Evolutionary conservation across 2,113 vertebrate genomes (phyloP).

Genomic region (Chloropsis hardwickii): DNA sequence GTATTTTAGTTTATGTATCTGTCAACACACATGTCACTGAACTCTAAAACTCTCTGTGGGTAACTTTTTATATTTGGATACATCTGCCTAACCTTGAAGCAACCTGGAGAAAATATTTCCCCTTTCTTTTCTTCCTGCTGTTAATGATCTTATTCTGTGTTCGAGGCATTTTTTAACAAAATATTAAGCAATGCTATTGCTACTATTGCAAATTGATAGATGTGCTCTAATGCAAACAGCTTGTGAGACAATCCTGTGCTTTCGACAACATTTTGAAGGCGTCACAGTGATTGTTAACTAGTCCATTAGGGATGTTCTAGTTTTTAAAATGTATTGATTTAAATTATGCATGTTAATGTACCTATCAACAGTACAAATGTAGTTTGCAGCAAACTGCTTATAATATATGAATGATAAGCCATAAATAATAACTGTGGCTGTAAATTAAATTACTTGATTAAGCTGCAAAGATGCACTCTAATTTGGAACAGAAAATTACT

Average conservation of each 20-base stretch:
- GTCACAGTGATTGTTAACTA: not conserved
- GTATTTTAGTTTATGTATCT: not conserved
- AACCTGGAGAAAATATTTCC: not conserved
- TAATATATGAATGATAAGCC: conserved; percentile 33
- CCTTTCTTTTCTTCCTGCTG: not conserved
- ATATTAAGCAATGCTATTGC: not conserved
- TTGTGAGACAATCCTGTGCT: not conserved
- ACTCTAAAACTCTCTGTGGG: not conserved
- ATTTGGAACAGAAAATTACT: conserved; percentile 47
- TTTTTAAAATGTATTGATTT: conserved; percentile 4
- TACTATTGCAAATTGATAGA: not conserved
- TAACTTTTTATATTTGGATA: not conserved
- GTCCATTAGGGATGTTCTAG: not conserved
- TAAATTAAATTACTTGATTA: conserved; percentile 54
- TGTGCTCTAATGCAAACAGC: not conserved
- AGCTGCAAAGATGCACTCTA: conserved; percentile 7
- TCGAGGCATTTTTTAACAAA: not conserved
- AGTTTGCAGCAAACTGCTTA: not conserved
- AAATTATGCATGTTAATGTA: conserved; percentile 39
- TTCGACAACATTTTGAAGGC: not conserved
- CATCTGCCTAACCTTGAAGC: not conserved
- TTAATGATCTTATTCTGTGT: not conserved
- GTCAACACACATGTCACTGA: not conserved
- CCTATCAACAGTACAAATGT: conserved; percentile 23
- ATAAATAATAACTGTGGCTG: conserved; percentile 28